These are phyloP conservation scores for Oreochromis mossambicus DNA, from an alignment of 2,797 vertebrate genomes.

Conservation along the genomic window DNA sequence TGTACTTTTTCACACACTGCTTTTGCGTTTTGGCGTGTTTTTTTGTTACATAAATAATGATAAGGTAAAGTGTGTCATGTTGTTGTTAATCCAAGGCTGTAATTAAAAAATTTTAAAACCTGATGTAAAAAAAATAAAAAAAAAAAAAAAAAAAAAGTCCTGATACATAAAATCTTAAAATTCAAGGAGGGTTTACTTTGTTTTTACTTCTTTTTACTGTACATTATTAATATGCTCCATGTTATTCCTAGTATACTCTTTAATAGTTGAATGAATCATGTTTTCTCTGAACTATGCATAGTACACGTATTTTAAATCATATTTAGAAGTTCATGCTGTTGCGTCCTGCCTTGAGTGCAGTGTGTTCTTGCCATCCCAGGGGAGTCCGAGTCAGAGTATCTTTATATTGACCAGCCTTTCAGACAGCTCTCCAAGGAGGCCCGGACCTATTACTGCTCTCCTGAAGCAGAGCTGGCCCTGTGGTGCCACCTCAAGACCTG, in stretches of 20 bases:
- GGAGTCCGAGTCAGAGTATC: conserved; percentile 5
- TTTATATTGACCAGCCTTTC: conserved; percentile 27
- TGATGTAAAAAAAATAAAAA: no score
- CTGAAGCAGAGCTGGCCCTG: neutral
- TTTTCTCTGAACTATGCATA: conserved; percentile 10
- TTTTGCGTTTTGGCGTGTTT: neutral
- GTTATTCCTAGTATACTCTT: neutral
- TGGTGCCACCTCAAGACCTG: conserved; percentile 21
- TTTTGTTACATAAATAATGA: neutral
- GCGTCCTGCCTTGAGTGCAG: conserved; percentile 39
- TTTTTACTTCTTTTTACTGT: neutral
- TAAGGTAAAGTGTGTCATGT: neutral
- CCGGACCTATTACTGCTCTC: conserved; percentile 2
- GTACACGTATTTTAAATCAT: conserved; percentile 8
- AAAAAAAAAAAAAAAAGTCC: neutral
- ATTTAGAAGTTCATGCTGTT: conserved; percentile 8
- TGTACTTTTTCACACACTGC: neutral
- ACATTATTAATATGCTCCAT: neutral
- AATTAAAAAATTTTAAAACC: neutral
- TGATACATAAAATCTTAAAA: neutral
- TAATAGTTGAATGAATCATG: neutral
- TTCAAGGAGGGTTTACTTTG: neutral
- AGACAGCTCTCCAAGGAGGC: conserved; percentile 13
- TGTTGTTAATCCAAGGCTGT: neutral
- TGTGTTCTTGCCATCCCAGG: neutral